Conservation (phyloP, 2,113 vertebrate species). For the Prochilodus magdalenae region DNA sequence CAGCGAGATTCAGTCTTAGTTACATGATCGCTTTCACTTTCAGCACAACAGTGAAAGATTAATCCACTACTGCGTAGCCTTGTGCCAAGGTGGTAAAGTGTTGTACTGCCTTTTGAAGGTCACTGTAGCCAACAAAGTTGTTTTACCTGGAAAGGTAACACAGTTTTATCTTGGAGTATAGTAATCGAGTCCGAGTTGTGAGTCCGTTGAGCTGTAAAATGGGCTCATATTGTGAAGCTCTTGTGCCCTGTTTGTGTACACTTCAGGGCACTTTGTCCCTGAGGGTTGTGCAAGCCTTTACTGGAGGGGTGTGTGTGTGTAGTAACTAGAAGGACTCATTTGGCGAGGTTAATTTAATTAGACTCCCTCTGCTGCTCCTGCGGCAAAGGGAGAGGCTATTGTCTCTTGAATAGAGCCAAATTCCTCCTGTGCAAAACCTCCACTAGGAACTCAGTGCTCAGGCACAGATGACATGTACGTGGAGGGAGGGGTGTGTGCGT, state of each 20-base stretch:
- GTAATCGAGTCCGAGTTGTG: background rate
- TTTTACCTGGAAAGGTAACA: background rate
- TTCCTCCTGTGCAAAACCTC: slow-evolving; percentile 38
- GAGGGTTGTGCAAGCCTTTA: background rate
- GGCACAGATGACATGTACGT: slow-evolving; percentile 32
- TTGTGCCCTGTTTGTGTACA: background rate
- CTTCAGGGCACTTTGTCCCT: background rate
- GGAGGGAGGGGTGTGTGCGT: slow-evolving; percentile 32
- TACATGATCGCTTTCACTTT: background rate
- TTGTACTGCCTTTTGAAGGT: background rate
- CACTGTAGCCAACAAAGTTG: background rate
- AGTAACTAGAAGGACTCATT: slow-evolving; percentile 33
- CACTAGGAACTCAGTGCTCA: slow-evolving; percentile 24
- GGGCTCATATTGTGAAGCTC: background rate
- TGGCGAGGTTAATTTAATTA: slow-evolving; percentile 48
- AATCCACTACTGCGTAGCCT: background rate
- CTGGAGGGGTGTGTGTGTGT: background rate
- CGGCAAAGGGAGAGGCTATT: background rate
- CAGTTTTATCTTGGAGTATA: background rate
- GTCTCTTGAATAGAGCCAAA: slow-evolving; percentile 21
- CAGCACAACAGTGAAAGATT: slow-evolving; percentile 2
- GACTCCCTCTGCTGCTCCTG: background rate
- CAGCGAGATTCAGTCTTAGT: background rate
- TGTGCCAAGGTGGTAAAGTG: background rate
- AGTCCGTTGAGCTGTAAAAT: background rate